A percentile compares a stretch with the other conserved stretches of the same genome.
Conservation (phyloP, 2,888 invertebrate species). For the Phyto melanocephala region DNA sequence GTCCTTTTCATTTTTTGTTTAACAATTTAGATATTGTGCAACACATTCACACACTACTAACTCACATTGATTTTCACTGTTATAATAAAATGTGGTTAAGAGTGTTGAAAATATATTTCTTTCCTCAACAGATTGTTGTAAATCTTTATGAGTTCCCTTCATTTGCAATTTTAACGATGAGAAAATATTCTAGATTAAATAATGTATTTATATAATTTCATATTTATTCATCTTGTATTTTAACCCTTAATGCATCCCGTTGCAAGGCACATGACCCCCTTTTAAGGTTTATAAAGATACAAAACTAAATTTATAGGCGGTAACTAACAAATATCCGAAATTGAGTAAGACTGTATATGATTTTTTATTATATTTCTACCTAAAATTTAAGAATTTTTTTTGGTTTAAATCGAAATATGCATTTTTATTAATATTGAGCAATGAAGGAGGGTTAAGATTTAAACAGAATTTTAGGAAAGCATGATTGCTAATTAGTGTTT, state of each 20-base stretch:
- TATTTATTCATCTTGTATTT: constrained; percentile 29
- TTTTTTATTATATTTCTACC: constrained; percentile 26
- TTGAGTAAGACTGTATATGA: constrained; percentile 10
- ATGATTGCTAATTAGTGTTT: background rate
- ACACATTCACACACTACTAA: background rate
- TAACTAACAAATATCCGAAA: constrained; percentile 49
- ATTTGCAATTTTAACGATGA: constrained; percentile 34
- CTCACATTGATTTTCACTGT: background rate
- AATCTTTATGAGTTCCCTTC: constrained; percentile 25
- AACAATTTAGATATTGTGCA: constrained; percentile 4
- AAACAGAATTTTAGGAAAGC: background rate
- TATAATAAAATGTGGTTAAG: constrained; percentile 48
- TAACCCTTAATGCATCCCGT: constrained; percentile 52
- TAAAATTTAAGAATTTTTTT: background rate
- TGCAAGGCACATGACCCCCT: constrained; percentile 3
- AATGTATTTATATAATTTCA: too few relatives aligned
- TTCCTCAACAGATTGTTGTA: background rate
- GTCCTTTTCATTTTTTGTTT: background rate
- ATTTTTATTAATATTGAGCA: background rate
- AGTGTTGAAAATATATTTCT: constrained; percentile 54
- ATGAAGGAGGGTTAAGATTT: background rate
- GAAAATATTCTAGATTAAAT: constrained; percentile 54
- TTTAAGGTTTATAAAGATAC: background rate
- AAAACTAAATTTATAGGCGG: constrained; percentile 36
- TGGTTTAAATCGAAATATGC: background rate